Base-by-base conservation (phyloP, 1,140 invertebrate genomes). In the Bombyx mori region DNA sequence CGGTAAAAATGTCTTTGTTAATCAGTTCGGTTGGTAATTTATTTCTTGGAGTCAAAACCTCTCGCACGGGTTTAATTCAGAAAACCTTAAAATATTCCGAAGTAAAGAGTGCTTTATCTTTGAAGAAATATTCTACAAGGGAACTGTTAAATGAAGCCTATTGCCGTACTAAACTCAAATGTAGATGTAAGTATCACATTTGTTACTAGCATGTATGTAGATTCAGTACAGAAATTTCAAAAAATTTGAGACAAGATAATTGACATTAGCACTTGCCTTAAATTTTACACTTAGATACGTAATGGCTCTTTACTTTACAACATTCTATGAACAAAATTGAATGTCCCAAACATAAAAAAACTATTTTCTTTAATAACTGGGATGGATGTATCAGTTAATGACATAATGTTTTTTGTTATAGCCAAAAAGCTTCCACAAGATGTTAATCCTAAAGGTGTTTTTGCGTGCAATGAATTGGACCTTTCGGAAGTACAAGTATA, bases 381-480 rank as follows among this genome's bases (percentile, higher is more conserved):
- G 26, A 35, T 35, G 26, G 26, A 2, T 35, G 2, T 35, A 35
- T 35, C 4, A 35, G 26, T 9, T 54, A 8, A 12, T 18, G 43
- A 44, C 18, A n/a, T 44, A 12, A 54, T 43, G 12, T 44, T 43
- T 54, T 56, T 65, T 59, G 58, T 87, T 90, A 67, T 77, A 97
- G 95, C 94, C 1, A 97, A 96, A 78, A 97, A 97, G 73, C 84
- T 96, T 8, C 95, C 96, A 18, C 91, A 92, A 70, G 94, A 97
- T 89, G 95, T 97, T 0, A 94, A 96, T 74, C 90, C 92, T 1
- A 89, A 91, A 68, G 95, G 94, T 18, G 96, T 99, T 1, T 99
- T 99, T 90, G 96, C 96, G n/a, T 99, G 97, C 86, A 99, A 99
- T 89, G 97, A 99, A 79, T 88, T 99, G 22, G 94, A 98, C 84